Percentiles rank a stretch among this genome's conserved stretches.
These are phyloP conservation scores for Calcarius lapponicus DNA, from an alignment of 2,797 vertebrate genomes.

Conservation along the genomic window DNA sequence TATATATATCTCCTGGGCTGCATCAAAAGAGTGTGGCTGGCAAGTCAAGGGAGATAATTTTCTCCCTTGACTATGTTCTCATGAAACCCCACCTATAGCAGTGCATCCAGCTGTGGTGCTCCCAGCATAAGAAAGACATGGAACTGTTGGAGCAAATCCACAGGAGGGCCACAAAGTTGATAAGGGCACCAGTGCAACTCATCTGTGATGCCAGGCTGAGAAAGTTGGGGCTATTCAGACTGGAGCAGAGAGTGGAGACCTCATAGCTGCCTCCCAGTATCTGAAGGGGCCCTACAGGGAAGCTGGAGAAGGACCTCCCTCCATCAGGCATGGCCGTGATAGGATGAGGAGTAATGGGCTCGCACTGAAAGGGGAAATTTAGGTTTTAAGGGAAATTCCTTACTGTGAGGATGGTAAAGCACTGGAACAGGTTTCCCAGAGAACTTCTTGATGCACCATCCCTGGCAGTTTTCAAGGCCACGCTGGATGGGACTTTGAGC, in stretches of 20 bases:
- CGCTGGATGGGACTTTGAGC: not conserved
- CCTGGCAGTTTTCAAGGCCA: not conserved
- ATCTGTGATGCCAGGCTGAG: not conserved
- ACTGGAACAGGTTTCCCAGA: not conserved
- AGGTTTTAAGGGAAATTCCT: not conserved
- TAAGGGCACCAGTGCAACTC: not conserved
- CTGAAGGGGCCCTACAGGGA: not conserved
- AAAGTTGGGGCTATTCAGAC: not conserved
- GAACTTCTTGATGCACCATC: not conserved
- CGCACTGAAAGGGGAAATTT: not conserved
- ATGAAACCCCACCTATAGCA: not conserved
- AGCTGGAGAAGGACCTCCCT: not conserved
- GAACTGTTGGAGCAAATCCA: not conserved
- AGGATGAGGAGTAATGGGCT: not conserved
- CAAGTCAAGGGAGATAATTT: not conserved
- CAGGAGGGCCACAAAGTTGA: not conserved
- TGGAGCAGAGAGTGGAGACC: not conserved
- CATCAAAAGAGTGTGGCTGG: not conserved
- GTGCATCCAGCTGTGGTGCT: not conserved
- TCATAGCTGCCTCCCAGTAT: not conserved
- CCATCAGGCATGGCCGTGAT: not conserved
- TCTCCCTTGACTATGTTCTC: not conserved
- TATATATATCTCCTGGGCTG: not conserved
- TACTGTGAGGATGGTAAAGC: not conserved
- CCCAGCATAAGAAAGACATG: not conserved